Evolutionary conservation across 2,888 invertebrate genomes (phyloP).

Genomic region (Dryomyza anilis): DNA sequence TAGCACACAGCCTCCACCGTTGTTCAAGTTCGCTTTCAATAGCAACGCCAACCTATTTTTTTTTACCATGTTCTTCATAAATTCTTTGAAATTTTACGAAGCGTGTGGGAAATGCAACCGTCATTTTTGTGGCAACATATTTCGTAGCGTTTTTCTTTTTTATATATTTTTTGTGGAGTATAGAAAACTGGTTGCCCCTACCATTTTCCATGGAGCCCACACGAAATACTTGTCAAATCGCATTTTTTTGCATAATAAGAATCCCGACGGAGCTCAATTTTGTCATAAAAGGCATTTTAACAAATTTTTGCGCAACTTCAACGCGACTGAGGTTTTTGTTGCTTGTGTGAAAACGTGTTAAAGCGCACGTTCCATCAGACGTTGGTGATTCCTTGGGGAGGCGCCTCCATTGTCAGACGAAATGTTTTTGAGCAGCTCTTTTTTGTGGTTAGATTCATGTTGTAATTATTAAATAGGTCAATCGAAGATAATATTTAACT

Average conservation of each 20-base stretch:
- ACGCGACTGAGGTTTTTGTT: background rate
- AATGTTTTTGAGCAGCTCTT: too few relatives aligned
- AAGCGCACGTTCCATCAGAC: conserved; percentile 11
- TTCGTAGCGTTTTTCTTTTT: too few relatives aligned
- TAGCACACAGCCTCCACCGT: too few relatives aligned
- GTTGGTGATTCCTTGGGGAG: background rate
- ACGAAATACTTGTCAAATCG: too few relatives aligned
- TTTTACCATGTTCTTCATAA: background rate
- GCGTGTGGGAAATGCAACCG: conserved; percentile 14
- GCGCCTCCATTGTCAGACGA: background rate
- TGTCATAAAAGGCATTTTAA: background rate
- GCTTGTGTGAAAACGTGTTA: conserved; percentile 7
- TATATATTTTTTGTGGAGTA: too few relatives aligned
- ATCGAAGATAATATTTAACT: too few relatives aligned
- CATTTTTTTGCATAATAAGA: background rate
- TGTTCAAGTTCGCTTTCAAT: conserved; percentile 17
- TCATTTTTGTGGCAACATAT: background rate
- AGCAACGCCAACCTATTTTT: background rate
- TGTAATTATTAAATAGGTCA: too few relatives aligned
- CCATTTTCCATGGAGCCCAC: too few relatives aligned
- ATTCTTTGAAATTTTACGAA: conserved; percentile 3
- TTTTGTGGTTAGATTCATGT: background rate
- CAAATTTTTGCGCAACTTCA: background rate
- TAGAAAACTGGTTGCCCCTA: too few relatives aligned
- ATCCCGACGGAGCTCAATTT: background rate